These are phyloP conservation scores for Drosophila auraria DNA, from an alignment of 1,140 invertebrate genomes.

Conservation along the genomic window DNA sequence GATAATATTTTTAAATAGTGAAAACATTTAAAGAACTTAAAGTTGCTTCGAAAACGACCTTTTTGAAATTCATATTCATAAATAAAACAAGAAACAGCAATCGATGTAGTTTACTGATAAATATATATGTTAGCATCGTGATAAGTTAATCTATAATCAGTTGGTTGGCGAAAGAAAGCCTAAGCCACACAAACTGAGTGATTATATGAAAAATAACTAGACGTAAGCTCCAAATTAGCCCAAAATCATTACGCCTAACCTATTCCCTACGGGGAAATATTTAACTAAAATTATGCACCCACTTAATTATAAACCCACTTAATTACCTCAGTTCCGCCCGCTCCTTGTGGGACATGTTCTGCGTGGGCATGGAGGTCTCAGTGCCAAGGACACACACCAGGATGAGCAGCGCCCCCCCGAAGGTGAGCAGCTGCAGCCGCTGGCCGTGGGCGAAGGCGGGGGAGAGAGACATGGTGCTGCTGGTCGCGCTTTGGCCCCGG, in stretches of 20 bases:
- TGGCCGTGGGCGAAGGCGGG: slow-evolving; percentile 15
- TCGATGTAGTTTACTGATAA: neutral
- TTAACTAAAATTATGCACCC: neutral
- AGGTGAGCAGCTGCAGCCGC: slow-evolving; percentile 28
- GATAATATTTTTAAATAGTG: no score
- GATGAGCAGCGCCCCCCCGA: slow-evolving; percentile 37
- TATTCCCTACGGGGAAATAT: slow-evolving; percentile 2
- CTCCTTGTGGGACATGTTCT: slow-evolving; percentile 87
- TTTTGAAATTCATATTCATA: no score
- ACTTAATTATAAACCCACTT: slow-evolving; percentile 58
- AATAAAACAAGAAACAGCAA: neutral
- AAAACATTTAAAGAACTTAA: no score
- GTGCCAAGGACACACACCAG: slow-evolving; percentile 54
- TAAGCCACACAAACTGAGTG: no score
- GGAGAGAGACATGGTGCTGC: slow-evolving; percentile 18
- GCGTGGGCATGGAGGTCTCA: slow-evolving; percentile 79
- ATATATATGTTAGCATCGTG: neutral
- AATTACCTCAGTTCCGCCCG: slow-evolving; percentile 86
- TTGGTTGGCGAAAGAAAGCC: no score
- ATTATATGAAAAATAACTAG: no score
- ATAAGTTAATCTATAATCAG: neutral
- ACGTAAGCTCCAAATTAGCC: no score
- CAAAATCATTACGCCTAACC: neutral
- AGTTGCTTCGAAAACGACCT: no score
- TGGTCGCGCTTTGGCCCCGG: slow-evolving; percentile 8